Evolutionary conservation across 2,797 vertebrate species (phyloP).

Genomic region (Scyliorhinus canicula): DNA sequence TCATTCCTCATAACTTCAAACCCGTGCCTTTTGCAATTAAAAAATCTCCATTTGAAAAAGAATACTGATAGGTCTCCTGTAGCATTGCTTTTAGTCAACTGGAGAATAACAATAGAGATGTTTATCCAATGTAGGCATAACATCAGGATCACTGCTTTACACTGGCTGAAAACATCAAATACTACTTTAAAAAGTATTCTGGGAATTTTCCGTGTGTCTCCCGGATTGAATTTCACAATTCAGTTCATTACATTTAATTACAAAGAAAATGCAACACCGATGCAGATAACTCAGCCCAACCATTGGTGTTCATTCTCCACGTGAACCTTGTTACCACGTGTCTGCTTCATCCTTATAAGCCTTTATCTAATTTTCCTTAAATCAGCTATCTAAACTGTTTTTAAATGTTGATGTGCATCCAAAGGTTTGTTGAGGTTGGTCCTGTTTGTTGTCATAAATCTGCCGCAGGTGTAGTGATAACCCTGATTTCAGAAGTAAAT

Average conservation of each 20-base stretch:
- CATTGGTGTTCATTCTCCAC: not conserved
- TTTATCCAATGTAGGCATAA: not conserved
- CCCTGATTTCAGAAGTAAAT: not conserved
- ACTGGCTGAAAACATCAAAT: slow-evolving; percentile 6
- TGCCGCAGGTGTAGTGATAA: not conserved
- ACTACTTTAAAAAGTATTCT: not conserved
- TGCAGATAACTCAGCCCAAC: not conserved
- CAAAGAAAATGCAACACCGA: not conserved
- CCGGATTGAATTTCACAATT: not conserved
- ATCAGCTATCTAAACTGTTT: not conserved
- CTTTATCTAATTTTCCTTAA: not conserved
- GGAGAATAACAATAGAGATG: not conserved
- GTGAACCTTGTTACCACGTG: not conserved
- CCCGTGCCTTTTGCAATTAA: not conserved
- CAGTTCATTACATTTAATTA: not conserved
- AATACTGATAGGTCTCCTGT: not conserved
- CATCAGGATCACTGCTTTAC: not conserved
- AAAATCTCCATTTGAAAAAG: not conserved
- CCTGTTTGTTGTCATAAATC: not conserved
- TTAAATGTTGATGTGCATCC: not conserved
- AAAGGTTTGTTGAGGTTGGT: not conserved
- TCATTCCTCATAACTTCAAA: not conserved
- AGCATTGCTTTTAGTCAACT: not conserved
- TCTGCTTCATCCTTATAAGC: not conserved
- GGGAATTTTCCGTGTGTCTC: not conserved